Base-by-base conservation (phyloP, 2,797 vertebrate species). In the Alosa sapidissima region DNA sequence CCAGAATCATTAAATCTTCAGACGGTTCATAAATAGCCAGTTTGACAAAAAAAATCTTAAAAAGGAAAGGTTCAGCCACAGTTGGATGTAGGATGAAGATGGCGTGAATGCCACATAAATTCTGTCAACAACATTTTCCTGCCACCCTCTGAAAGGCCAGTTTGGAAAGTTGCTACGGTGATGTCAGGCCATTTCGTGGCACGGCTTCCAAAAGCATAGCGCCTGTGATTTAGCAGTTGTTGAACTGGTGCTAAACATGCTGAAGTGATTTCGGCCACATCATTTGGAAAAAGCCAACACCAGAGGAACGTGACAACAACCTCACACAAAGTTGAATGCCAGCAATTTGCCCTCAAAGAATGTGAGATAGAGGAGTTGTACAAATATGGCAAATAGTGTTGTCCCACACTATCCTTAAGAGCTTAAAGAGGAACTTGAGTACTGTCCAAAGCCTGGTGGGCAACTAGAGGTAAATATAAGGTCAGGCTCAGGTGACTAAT, bases 81-180 rank as follows among this genome's bases (percentile, higher is more conserved):
- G 68, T 41, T 16, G 13, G 68, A 19, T 5, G 5, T 5, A 6
- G 68, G 36, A 21, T 16, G 13, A 75, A 75, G 68, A 41, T 75
- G 68, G 68, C 16, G 68, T 75, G 33, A 75, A 75, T 75, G 14
- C 68, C 68, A 75, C 36, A 75, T 75, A 75, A 75, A 75, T 75
- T 75, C 36, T 45, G 68, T 75, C 36, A 19, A 36, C 68, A 75
- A 41, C 33, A 41, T 75, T 75, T 75, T 75, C 65, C 68, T 19
- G 68, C 68, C 36, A 19, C 68, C 33, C 68, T 75, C 14, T 75
- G 36, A 36, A 45, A 45, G 36, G 68, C 33, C 36, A 45, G 68
- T 75, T 75, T 33, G 68, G 68, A 33, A 6, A 19, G 68, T 75
- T 75, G 68, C 68, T 19, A 21, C n/a, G 14, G 68, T 21, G 36